phyloP scores from a whole-genome alignment of 2,797 vertebrate genomes.

The Sebastes nivosus region DNA sequence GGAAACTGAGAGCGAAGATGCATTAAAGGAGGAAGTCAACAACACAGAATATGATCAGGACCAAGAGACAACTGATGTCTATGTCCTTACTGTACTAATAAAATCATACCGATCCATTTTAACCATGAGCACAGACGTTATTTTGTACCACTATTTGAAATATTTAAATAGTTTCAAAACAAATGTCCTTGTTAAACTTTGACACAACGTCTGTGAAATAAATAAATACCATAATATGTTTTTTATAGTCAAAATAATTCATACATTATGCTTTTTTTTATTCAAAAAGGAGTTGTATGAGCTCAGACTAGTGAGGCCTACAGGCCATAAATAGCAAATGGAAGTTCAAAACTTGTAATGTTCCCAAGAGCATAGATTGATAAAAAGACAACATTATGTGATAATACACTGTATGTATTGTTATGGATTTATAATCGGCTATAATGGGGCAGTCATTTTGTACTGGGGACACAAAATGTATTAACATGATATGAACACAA shows the following conservation, averaged over 20 bases:
- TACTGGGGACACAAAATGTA: fast-evolving
- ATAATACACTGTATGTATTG: background rate
- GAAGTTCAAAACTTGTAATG: background rate
- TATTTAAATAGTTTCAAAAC: background rate
- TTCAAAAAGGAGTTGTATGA: background rate
- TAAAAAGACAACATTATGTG: background rate
- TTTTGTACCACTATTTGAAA: background rate
- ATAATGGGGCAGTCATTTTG: background rate
- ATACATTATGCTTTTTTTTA: background rate
- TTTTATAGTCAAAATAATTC: background rate
- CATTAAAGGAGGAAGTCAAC: background rate
- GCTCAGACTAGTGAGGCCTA: background rate
- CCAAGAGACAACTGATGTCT: background rate
- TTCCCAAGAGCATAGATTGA: background rate
- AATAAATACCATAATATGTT: background rate
- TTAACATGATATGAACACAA: background rate
- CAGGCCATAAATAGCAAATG: background rate
- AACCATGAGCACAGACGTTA: background rate
- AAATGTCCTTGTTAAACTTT: background rate
- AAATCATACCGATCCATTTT: background rate
- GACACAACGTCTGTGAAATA: background rate
- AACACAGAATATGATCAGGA: background rate
- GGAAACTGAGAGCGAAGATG: background rate
- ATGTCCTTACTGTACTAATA: background rate
- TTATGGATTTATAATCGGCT: background rate